Base-by-base conservation (phyloP, 2,113 vertebrate species). In the Geococcyx californianus region DNA sequence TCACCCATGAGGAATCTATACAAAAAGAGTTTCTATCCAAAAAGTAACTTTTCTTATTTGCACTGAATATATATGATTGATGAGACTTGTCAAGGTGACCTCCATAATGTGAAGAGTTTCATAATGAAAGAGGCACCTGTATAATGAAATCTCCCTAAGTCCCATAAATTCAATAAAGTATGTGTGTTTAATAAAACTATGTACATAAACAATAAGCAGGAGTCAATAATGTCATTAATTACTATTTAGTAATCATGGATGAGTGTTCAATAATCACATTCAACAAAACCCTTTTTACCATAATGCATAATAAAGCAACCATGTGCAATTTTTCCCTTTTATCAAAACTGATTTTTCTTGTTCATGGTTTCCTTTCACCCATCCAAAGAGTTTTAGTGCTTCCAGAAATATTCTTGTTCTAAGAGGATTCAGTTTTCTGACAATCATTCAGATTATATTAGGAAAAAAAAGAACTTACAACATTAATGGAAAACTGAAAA, bases 231-330 rank as follows among this genome's bases (percentile, higher is more conserved):
- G 51, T 64, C 83, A 88, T 79, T 90, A 44, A 87, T 55, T 55
- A 19, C 34, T 84, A 33, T 79, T 92, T 67, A 87, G 36, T 63
- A 74, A 93, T 70, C 19, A 72, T 42, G 28, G 34, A 49, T 29
- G 36, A 74, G 67, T 84, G 52, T 58, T 92, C 60, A 96, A 85
- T 81, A 94, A 90, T 70, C 68, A 92, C 44, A 74, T 64, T 64
- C 69, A 78, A 73, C 25, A 6, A 42, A 78, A 72, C 16, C 45
- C 31, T 55, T 66, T 64, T 73, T 68, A 58, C 40, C 14, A 36
- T 64, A 14, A 55, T 18, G 17, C 6, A 55, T 66, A 38, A 55
- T 64, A 54, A 79, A 56, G 17, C 15, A 44, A 33, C 18, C 36
- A 51, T 40, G 13, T 8, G 10, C 51, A 26, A 17, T 54, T 84